Evolutionary conservation across 2,113 vertebrate genomes (phyloP).

Genomic region (Axis porcinus): DNA sequence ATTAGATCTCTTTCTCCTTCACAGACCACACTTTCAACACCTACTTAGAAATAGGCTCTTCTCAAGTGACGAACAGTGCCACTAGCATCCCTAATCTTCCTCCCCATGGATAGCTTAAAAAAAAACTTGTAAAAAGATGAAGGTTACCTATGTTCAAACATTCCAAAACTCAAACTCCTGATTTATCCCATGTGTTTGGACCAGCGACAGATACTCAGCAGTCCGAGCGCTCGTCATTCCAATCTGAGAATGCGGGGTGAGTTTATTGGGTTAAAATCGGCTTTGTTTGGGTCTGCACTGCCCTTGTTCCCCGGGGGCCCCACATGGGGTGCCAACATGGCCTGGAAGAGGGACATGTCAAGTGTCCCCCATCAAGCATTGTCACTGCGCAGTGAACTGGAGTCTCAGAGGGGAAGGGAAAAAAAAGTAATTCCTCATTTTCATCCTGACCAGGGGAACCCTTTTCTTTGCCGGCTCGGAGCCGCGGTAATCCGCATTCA

Average conservation of each 20-base stretch:
- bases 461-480: constrained; percentile 84
- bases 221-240: constrained; percentile 53
- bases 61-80: not conserved
- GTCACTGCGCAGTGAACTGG: constrained; percentile 93
- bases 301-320: constrained; percentile 83
- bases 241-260: constrained; percentile 71
- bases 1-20: not conserved
- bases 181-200: constrained; percentile 43
- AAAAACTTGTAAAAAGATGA: not conserved
- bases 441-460: constrained; percentile 89
- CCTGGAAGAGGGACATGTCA: constrained; percentile 97
- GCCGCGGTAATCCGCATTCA: constrained; percentile 90
- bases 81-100: not conserved
- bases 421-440: constrained; percentile 94
- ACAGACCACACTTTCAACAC: not conserved
- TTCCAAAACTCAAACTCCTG: constrained; percentile 24
- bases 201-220: constrained; percentile 1
- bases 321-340: constrained; percentile 89
- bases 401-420: constrained; percentile 82
- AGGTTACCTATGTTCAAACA: constrained; percentile 33
- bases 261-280: constrained; percentile 85
- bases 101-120: not conserved
- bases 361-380: constrained; percentile 98
- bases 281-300: constrained; percentile 84
- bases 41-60: not conserved